Evolutionary conservation across 2,797 vertebrate species (phyloP), one percentile per base, ranked within the genome.

Genomic region (Halcyon chelicuti): DNA sequence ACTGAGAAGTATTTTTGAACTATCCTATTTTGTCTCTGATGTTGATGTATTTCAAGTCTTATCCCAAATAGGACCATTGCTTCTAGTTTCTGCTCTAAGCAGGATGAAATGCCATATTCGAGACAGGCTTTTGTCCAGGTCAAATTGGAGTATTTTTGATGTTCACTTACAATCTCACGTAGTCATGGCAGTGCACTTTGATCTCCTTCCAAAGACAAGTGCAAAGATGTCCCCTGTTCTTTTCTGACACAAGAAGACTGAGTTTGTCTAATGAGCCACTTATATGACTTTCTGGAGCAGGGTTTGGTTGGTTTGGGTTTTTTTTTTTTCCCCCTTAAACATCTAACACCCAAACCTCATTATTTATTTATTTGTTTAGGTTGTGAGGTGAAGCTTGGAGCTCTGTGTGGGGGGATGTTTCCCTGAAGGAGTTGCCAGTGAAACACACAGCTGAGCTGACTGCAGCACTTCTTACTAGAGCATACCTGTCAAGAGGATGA

Each of bases 401-500:
- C 68, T 78, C 68, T 78, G 6, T 51, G 71, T 60, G 58, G 37
- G 85, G 0, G 28, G 14, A 31, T 90, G 61, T 74, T 90, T 81
- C 67, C 31, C 26, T 88, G 82, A 28, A 73, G 89, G 88, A 90
- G 31, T 3, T 90, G 66, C 82, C 14, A 28, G 26, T 54, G 39
- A 33, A 76, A 79, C 28, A 31, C 14, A 25, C 28, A 31, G 39
- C 80, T 79, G 77, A 88, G 80, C 77, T 93, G 77, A 92, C 71
- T 71, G 74, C 90, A 79, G 86, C 80, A 86, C 55, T 91, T 90
- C 85, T 83, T 91, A 18, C 85, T 57, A 25, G 33, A 91, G 33
- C 70, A 31, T 29, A 76, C 63, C 73, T 88, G 88, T 84, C 93
- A 85, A 33, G 86, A 90, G 93, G 47, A 93, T 93, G 95, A 88